Percentiles rank a stretch among this genome's conserved stretches.
Conservation (phyloP, 2,888 invertebrate genomes). For the Rhogogaster chlorosoma region DNA sequence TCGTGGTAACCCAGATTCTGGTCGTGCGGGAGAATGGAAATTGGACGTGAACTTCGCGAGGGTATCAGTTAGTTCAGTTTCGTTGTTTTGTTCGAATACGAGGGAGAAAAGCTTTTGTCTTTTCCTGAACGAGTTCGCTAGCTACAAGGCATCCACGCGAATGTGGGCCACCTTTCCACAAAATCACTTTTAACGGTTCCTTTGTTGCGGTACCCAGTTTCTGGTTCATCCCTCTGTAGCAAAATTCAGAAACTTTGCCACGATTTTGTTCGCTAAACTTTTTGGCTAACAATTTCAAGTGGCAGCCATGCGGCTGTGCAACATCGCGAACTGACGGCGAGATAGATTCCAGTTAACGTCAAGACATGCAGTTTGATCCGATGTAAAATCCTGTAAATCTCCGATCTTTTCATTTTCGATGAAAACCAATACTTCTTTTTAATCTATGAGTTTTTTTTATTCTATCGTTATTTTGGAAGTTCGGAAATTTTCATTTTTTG, state of each 20-base stretch:
- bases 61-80: slow-evolving; percentile 11
- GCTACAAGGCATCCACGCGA: slow-evolving; percentile 62
- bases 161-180: slow-evolving; percentile 66
- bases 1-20: slow-evolving; percentile 11
- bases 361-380: too few relatives aligned
- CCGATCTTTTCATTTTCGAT: too few relatives aligned
- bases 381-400: too few relatives aligned
- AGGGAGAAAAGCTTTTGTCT: slow-evolving; percentile 30
- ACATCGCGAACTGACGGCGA: too few relatives aligned
- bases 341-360: too few relatives aligned
- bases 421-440: too few relatives aligned
- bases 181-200: slow-evolving; percentile 70
- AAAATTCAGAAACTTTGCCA: slow-evolving; percentile 13
- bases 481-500: too few relatives aligned
- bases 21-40: slow-evolving; percentile 4
- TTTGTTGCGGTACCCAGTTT: slow-evolving; percentile 57
- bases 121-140: slow-evolving; percentile 40
- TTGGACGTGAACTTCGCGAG: slow-evolving; percentile 13
- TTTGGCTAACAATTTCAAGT: too few relatives aligned
- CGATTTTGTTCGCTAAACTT: neutral
- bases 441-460: too few relatives aligned
- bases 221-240: neutral
- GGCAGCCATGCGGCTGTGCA: neutral
- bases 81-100: neutral
- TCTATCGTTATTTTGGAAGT: too few relatives aligned